Conservation (phyloP, 2,888 invertebrate genomes). For the Nineta flava region DNA sequence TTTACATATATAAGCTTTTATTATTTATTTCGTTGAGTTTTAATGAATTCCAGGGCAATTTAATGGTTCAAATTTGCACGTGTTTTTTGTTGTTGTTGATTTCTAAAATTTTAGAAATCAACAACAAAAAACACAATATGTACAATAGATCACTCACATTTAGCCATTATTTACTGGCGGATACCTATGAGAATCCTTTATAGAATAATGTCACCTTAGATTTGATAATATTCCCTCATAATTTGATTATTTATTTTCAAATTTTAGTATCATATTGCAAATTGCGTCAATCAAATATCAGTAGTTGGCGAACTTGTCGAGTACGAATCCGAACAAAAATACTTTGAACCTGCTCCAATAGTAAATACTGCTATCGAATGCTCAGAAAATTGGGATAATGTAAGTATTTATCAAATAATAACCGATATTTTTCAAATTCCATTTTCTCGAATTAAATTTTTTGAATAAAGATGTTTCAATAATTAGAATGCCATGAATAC, state of each 20-base stretch:
- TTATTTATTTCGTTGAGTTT: too few relatives aligned
- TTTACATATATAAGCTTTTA: too few relatives aligned
- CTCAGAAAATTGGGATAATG: background rate
- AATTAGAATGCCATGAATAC: too few relatives aligned
- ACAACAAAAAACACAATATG: too few relatives aligned
- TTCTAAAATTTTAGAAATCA: too few relatives aligned
- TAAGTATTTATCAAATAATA: background rate
- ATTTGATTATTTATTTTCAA: background rate
- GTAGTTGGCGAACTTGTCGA: background rate
- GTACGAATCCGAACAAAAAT: background rate
- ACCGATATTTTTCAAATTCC: background rate
- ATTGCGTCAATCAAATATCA: background rate
- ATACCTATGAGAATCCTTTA: too few relatives aligned
- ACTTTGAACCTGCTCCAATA: background rate
- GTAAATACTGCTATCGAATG: background rate
- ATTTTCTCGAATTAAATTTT: background rate
- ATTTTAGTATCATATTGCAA: background rate
- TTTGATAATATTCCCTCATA: background rate
- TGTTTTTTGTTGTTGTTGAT: too few relatives aligned
- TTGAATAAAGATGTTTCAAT: background rate
- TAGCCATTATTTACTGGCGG: too few relatives aligned
- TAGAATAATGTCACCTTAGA: background rate
- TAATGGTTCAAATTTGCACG: too few relatives aligned
- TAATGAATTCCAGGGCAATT: too few relatives aligned
- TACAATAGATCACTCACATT: too few relatives aligned